Base-by-base conservation (phyloP, 2,113 vertebrate genomes). In the Monopterus albus region DNA sequence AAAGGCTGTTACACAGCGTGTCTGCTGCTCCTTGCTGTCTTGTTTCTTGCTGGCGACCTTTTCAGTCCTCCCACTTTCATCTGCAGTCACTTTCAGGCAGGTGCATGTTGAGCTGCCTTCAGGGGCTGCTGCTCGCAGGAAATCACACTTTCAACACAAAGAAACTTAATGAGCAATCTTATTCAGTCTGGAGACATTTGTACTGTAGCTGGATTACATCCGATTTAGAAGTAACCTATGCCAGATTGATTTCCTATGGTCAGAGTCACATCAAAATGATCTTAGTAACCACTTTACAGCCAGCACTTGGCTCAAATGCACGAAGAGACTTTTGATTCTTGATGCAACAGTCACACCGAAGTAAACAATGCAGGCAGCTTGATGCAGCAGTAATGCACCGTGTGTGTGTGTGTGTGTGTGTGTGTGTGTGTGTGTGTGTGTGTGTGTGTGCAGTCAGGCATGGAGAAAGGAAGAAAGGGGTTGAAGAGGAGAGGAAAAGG, bases 381-480 rank as follows among this genome's bases (percentile, higher is more conserved):
- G 83, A 86, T 82, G 85, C 81, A 78, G 61, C 72, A 49, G 58
- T 64, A 63, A 56, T 64, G 65, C 73, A 67, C 59, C 23, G 20
- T 56, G 60, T 26, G 58, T 59, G 63, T 5, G 71, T 62, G n/a
- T 60, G 53, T 42, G 59, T 63, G 69, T 15, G 53, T 55, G 75
- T 50, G 79, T 74, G 56, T 46, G 49, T 57, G 59, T 52, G 66
- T 53, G 79, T 59, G 73, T 69, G 68, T 56, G 64, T 66, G 72
- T 69, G 71, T 78, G 84, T 77, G 81, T 50, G 80, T 64, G 79
- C 86, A 88, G 66, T 76, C 45, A 17, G 69, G 81, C 87, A 79
- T 88, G 79, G 69, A 78, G 69, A 86, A 81, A 78, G 58, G 62
- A 83, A 87, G 78, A 82, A 90, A 89, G 76, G 82, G 66, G 47